phyloP scores from a whole-genome alignment of 2,113 vertebrate genomes.

The Mus spicilegus region DNA sequence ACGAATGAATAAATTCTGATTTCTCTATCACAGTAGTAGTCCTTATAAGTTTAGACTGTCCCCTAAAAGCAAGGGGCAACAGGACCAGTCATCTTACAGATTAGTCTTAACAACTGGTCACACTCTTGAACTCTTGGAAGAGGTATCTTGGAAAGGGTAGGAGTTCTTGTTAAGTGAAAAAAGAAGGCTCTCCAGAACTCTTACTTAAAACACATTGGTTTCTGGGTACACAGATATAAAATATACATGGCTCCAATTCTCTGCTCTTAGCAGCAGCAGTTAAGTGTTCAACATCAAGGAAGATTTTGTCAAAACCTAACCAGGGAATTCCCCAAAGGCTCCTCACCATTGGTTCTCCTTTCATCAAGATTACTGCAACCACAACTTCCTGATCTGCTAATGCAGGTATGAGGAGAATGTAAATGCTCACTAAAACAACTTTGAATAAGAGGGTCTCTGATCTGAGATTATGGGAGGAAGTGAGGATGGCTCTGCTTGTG shows the following conservation, averaged over 20 bases:
- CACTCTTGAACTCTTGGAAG: not conserved
- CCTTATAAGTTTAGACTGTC: not conserved
- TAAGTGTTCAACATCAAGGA: not conserved
- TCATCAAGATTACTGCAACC: not conserved
- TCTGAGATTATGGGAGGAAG: not conserved
- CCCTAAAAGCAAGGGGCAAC: slow-evolving; percentile 21
- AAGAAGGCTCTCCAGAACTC: not conserved
- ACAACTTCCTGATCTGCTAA: not conserved
- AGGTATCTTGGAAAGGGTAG: slow-evolving; percentile 18
- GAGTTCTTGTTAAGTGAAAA: slow-evolving; percentile 45
- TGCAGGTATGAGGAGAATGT: not conserved
- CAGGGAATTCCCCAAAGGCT: not conserved
- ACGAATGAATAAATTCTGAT: not conserved
- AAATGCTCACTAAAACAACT: not conserved
- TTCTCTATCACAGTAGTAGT: slow-evolving; percentile 22
- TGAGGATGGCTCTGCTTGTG: not conserved
- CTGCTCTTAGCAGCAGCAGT: not conserved
- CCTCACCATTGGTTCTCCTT: slow-evolving; percentile 2
- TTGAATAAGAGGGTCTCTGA: not conserved
- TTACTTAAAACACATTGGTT: not conserved
- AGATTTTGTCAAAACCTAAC: not conserved
- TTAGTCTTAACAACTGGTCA: not conserved
- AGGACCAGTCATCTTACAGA: slow-evolving; percentile 12
- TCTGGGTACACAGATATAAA: slow-evolving; percentile 26
- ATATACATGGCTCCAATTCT: not conserved